These are phyloP conservation scores for Laothoe populi DNA, from an alignment of 2,888 invertebrate genomes.

Conservation along the genomic window DNA sequence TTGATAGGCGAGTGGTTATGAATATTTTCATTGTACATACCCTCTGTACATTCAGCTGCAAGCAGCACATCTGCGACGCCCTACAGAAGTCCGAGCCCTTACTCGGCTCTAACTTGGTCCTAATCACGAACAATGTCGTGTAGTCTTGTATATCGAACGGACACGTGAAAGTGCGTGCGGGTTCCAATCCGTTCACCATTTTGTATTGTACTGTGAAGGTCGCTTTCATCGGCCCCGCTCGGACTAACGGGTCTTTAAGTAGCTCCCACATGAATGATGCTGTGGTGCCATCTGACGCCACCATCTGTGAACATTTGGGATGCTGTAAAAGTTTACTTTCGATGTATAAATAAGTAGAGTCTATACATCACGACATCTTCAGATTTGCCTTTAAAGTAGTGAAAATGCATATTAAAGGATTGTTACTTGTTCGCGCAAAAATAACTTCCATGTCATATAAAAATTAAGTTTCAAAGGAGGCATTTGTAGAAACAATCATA, in stretches of 20 bases:
- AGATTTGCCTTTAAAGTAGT: too few relatives aligned
- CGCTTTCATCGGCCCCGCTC: constrained; percentile 81
- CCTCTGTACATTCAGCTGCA: constrained; percentile 89
- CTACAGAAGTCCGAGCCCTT: constrained; percentile 94
- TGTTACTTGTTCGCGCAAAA: too few relatives aligned
- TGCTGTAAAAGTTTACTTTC: too few relatives aligned
- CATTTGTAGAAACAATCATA: too few relatives aligned
- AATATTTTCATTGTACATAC: constrained; percentile 62
- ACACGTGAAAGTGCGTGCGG: constrained; percentile 84
- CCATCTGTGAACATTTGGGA: constrained; percentile 67
- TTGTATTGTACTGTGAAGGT: constrained; percentile 70
- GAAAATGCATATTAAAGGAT: too few relatives aligned
- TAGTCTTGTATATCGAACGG: constrained; percentile 93
- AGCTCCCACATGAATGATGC: constrained; percentile 95
- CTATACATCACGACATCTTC: too few relatives aligned
- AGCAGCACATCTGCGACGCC: constrained; percentile 94
- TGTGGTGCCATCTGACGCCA: constrained; percentile 89
- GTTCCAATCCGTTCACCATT: constrained; percentile 58
- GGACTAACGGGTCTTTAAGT: constrained; percentile 86
- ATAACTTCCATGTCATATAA: too few relatives aligned
- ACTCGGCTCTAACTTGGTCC: constrained; percentile 90
- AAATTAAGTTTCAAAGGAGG: too few relatives aligned
- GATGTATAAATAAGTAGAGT: too few relatives aligned
- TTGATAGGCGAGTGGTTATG: too few relatives aligned
- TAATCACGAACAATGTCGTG: constrained; percentile 93